Base-by-base conservation (phyloP, 2,797 vertebrate genomes). In the Hydrophis major region DNA sequence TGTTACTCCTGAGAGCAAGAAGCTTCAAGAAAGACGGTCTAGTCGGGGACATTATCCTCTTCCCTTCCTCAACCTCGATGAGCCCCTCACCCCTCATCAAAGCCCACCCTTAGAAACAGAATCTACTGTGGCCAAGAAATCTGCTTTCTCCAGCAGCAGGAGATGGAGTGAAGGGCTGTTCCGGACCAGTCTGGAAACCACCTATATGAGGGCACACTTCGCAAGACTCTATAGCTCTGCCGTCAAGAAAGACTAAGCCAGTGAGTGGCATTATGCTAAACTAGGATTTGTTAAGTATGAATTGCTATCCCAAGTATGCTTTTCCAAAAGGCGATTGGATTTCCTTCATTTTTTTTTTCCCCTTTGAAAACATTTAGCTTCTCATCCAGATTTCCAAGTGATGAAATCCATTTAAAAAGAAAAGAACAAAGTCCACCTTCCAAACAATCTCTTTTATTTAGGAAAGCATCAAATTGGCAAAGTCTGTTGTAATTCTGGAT, bases 81-180 rank as follows among this genome's bases (percentile, higher is more conserved):
- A 97, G 42, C 94, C 96, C 8, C 92, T 92, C 2, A 95, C 96
- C 61, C 74, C 96, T 74, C 88, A 93, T 88, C 96, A 94, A 66
- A 94, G 95, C 92, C 59, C 95, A 0, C 93, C 88, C 59, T 94
- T 94, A 0, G 96, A 96, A 10, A 93, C 87, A 0, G 97, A 97
- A 66, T 60, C 89, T 28, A 5, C 95, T 0, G 0, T 89, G 2
- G 89, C 93, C 0, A 57, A 93, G 87, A 97, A 94, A 95, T 94
- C 96, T 0, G 92, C 94, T 63, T 96, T 97, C 7, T 90, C 94
- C 63, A 96, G 94, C 42, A 61, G 93, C 88, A 94, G 98, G 6
- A 93, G 96, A 83, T 96, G 97, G 90, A 98, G 97, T 1, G 97
- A 98, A 95, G 97, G 97, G 92, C 97, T 97, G 92, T 97, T 97